A percentile compares a stretch with the other conserved stretches of the same genome.
Evolutionary conservation across 2,113 vertebrate genomes (phyloP).

Genomic region (Arothron firmamentum): DNA sequence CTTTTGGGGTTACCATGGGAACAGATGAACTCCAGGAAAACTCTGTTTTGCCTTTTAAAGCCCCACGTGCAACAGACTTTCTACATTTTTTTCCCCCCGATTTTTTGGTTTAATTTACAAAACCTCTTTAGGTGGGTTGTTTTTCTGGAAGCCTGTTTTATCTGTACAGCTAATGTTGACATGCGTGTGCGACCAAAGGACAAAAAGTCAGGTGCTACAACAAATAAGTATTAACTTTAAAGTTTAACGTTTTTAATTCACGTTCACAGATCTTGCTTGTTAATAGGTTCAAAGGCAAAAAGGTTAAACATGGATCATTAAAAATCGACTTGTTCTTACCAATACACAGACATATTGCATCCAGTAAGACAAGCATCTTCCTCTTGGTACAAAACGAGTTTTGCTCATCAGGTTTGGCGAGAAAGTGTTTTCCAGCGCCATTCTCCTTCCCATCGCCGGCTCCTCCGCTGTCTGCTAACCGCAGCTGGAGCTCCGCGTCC

Average conservation of each 20-base stretch:
- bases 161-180: slow-evolving; percentile 3
- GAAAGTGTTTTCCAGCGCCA: slow-evolving; percentile 66
- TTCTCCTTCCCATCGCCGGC: slow-evolving; percentile 70
- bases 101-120: slow-evolving; percentile 14
- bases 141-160: too few relatives aligned
- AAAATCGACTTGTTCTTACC: slow-evolving; percentile 56
- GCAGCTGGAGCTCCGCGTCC: slow-evolving; percentile 72
- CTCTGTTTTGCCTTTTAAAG: slow-evolving; percentile 50
- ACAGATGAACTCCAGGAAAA: slow-evolving; percentile 69
- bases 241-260: too few relatives aligned
- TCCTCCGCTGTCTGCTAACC: slow-evolving; percentile 62
- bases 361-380: slow-evolving; percentile 77
- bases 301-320: not conserved
- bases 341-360: slow-evolving; percentile 73
- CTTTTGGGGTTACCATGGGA: slow-evolving; percentile 67
- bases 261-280: too few relatives aligned
- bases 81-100: slow-evolving; percentile 19
- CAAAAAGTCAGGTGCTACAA: not conserved
- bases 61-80: slow-evolving; percentile 56
- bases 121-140: not conserved
- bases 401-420: slow-evolving; percentile 38
- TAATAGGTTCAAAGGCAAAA: not conserved
- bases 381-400: slow-evolving; percentile 64
- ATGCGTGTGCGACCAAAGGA: not conserved
- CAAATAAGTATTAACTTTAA: too few relatives aligned